phyloP scores from a whole-genome alignment of 2,113 vertebrate genomes.

The Tetrax tetrax region DNA sequence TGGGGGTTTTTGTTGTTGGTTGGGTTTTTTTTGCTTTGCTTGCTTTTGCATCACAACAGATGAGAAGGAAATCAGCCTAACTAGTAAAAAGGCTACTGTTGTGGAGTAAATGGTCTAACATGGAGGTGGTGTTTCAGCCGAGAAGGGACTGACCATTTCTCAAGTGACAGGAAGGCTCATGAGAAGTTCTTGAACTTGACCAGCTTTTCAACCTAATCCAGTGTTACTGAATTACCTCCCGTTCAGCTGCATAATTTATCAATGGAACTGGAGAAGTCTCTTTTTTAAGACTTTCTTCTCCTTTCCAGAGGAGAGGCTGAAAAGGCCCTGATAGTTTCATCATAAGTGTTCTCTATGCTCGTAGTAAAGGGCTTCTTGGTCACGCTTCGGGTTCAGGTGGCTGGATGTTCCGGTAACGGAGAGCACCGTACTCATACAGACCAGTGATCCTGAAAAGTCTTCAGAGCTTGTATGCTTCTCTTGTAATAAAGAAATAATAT shows the following conservation, averaged over 20 bases:
- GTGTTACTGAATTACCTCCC: background rate
- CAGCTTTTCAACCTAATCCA: background rate
- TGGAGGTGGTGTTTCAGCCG: background rate
- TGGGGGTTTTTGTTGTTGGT: too few relatives aligned
- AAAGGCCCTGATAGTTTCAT: background rate
- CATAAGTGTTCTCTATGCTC: background rate
- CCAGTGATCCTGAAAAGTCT: background rate
- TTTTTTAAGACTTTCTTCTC: background rate
- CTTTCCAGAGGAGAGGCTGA: background rate
- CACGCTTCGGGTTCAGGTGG: background rate
- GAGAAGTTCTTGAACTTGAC: background rate
- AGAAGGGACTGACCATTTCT: background rate
- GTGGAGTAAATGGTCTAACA: background rate
- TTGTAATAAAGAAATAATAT: background rate
- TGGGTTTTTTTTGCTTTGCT: background rate
- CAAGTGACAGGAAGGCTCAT: background rate
- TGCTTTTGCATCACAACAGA: background rate
- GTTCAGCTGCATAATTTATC: conserved; percentile 11
- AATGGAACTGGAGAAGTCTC: background rate
- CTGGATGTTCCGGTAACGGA: background rate
- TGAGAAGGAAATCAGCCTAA: background rate
- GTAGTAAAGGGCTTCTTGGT: background rate
- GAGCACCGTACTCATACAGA: background rate
- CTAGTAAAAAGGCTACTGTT: background rate
- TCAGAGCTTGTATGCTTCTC: background rate